Evolutionary conservation across 2,888 invertebrate genomes (phyloP).

Genomic region (Crocallis elinguaria): DNA sequence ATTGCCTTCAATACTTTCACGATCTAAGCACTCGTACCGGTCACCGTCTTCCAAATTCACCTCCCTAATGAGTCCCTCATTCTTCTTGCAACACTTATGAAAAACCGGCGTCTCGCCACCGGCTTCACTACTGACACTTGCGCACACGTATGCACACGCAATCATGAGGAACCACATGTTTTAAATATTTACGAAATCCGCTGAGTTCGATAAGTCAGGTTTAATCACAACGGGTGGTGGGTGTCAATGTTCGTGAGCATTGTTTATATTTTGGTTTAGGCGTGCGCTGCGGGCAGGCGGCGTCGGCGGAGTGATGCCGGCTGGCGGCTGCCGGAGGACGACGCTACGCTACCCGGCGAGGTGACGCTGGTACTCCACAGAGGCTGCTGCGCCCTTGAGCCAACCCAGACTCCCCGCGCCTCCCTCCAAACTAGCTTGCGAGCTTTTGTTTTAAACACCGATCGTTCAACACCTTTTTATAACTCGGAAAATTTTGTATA

Average conservation of each 20-base stretch:
- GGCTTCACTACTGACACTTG: slow-evolving; percentile 42
- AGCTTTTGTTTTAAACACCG: slow-evolving; percentile 27
- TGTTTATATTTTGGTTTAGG: slow-evolving; percentile 57
- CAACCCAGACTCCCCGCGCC: slow-evolving; percentile 22
- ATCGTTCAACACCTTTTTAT: background rate
- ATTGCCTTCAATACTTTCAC: slow-evolving; percentile 43
- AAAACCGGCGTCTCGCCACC: slow-evolving; percentile 53
- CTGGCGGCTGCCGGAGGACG: slow-evolving; percentile 38
- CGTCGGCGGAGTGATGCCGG: slow-evolving; percentile 58
- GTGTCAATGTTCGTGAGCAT: slow-evolving; percentile 65
- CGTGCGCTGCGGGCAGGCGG: slow-evolving; percentile 61
- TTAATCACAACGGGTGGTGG: slow-evolving; percentile 67
- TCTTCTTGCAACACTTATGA: slow-evolving; percentile 70
- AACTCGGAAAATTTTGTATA: background rate
- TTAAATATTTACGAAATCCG: slow-evolving; percentile 35
- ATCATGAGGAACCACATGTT: slow-evolving; percentile 63
- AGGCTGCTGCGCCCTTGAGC: slow-evolving; percentile 75
- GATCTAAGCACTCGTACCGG: slow-evolving; percentile 61
- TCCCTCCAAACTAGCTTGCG: slow-evolving; percentile 1
- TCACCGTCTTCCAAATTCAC: slow-evolving; percentile 43
- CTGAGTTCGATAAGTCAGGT: slow-evolving; percentile 36
- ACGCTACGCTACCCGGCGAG: slow-evolving; percentile 34
- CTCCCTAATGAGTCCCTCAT: slow-evolving; percentile 63
- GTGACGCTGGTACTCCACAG: slow-evolving; percentile 45
- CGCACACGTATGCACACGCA: slow-evolving; percentile 50